Evolutionary conservation across 2,113 vertebrate species (phyloP).

Genomic region (Tonatia bakeri): DNA sequence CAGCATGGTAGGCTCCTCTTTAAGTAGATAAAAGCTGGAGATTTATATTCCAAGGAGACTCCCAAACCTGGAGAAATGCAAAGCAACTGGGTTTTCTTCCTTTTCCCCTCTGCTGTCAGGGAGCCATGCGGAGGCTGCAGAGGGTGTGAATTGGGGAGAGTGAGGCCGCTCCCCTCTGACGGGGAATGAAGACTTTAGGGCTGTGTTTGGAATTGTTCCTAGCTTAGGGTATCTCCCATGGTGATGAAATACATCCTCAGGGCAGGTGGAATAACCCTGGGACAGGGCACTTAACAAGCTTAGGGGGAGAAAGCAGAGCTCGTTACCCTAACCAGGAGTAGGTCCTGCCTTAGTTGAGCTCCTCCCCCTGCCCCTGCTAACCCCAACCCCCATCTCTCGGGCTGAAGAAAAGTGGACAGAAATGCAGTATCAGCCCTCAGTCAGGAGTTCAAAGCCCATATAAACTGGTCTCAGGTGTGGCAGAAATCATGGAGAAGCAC

Average conservation of each 20-base stretch:
- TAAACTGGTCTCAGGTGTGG: not conserved
- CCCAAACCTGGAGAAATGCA: not conserved
- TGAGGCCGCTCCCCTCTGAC: no score
- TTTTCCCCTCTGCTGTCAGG: not conserved
- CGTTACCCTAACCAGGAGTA: not conserved
- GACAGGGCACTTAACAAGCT: not conserved
- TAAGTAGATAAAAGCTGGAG: not conserved
- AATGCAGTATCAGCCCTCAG: not conserved
- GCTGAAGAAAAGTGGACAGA: not conserved
- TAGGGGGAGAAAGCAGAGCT: not conserved
- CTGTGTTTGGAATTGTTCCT: not conserved
- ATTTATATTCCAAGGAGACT: not conserved
- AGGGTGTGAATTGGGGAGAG: not conserved
- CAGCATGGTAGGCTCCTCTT: not conserved
- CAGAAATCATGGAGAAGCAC: not conserved
- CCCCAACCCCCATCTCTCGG: not conserved
- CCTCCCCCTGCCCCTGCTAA: rapidly evolving
- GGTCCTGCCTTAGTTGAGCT: no score
- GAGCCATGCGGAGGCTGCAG: not conserved
- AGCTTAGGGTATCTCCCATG: not conserved
- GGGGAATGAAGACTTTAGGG: not conserved
- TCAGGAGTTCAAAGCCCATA: not conserved
- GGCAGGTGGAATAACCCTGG: not conserved
- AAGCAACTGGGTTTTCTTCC: not conserved
- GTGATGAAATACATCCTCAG: not conserved